Conservation (phyloP, 2,113 vertebrate genomes). For the Takifugu bimaculatus region DNA sequence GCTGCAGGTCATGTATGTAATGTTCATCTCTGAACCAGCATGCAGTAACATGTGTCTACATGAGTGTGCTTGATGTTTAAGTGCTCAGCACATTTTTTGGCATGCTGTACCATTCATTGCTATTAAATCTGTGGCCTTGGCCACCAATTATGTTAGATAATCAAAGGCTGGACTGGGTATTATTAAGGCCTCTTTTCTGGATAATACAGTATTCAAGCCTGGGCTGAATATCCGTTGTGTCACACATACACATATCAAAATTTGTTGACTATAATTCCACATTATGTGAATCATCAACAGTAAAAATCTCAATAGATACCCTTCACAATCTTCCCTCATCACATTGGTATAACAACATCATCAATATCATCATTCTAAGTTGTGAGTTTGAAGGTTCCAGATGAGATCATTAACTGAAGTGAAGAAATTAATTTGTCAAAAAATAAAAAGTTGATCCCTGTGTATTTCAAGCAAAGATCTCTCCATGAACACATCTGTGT, state of each 20-base stretch:
- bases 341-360: background rate
- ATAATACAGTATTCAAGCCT: conserved; percentile 21
- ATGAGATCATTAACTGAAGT: too few species aligned
- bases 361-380: too few species aligned
- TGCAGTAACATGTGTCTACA: conserved; percentile 2
- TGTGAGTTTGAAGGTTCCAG: too few species aligned
- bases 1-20: too few species aligned
- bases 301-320: background rate
- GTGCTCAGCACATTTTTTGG: conserved; percentile 45
- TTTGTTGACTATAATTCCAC: background rate
- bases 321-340: background rate
- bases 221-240: conserved; percentile 1
- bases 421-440: too few species aligned
- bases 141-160: conserved; percentile 23
- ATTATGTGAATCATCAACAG: background rate
- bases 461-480: too few species aligned
- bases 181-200: conserved; percentile 31
- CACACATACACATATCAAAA: conserved; percentile 7
- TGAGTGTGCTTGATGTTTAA: background rate
- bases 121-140: conserved; percentile 43
- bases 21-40: too few species aligned
- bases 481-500: too few species aligned
- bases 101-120: conserved; percentile 24
- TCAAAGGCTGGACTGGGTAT: conserved; percentile 39
- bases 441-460: too few species aligned